Evolutionary conservation across 1,140 invertebrate species (phyloP).

Genomic region (Aricia agestis): DNA sequence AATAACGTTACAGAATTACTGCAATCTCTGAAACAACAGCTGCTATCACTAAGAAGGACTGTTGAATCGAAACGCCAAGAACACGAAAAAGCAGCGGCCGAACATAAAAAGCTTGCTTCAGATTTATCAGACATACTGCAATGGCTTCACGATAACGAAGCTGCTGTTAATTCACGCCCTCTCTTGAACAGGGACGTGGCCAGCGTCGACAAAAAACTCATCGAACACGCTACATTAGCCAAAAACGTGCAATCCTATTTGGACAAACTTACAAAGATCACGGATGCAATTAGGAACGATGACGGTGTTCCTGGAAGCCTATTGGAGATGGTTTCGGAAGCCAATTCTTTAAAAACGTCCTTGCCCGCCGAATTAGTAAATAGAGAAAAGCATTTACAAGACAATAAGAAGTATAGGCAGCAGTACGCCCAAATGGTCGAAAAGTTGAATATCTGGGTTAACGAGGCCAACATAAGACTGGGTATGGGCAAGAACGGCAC

Average conservation of each 20-base stretch:
- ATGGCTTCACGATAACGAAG: slow-evolving; percentile 91
- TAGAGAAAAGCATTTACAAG: slow-evolving; percentile 85
- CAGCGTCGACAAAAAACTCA: slow-evolving; percentile 88
- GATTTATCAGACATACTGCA: slow-evolving; percentile 89
- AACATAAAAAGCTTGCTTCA: slow-evolving; percentile 87
- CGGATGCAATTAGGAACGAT: slow-evolving; percentile 82
- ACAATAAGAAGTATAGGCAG: slow-evolving; percentile 86
- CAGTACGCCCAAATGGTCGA: slow-evolving; percentile 84
- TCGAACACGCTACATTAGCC: slow-evolving; percentile 84
- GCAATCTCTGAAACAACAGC: slow-evolving; percentile 89
- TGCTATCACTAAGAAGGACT: slow-evolving; percentile 85
- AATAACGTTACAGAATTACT: slow-evolving; percentile 92
- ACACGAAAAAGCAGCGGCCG: slow-evolving; percentile 90
- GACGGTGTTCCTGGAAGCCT: slow-evolving; percentile 86
- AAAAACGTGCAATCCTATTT: slow-evolving; percentile 84
- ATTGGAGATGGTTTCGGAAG: slow-evolving; percentile 89
- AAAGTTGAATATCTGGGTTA: slow-evolving; percentile 90
- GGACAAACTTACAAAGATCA: slow-evolving; percentile 81
- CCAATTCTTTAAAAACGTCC: slow-evolving; percentile 84
- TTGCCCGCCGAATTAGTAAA: slow-evolving; percentile 88
- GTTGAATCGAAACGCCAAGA: slow-evolving; percentile 91
- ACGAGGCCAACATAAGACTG: slow-evolving; percentile 87
- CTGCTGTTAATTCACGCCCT: slow-evolving; percentile 87
- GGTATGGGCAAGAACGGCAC: slow-evolving; percentile 88
- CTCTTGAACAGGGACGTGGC: slow-evolving; percentile 85